phyloP scores from a whole-genome alignment of 92 coral and sea anemone genomes.

The Muricea muricata region DNA sequence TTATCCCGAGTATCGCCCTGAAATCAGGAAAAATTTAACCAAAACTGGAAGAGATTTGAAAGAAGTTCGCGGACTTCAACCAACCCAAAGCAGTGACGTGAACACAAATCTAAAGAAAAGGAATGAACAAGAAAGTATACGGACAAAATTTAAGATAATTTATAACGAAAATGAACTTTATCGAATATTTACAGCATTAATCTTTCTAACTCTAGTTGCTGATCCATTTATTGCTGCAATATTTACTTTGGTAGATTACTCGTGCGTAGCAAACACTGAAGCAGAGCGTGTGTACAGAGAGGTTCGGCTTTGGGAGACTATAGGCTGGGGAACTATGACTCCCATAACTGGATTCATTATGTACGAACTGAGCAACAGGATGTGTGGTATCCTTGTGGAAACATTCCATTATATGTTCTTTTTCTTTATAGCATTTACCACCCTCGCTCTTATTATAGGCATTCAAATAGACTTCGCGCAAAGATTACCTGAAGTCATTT shows the following conservation, averaged over 20 bases:
- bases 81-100: background rate
- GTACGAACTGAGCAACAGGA: background rate
- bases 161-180: background rate
- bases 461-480: slow-evolving; percentile 7
- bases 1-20: too few relatives aligned
- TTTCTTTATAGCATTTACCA: background rate
- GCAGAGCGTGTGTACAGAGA: background rate
- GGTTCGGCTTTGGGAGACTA: slow-evolving; percentile 4
- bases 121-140: background rate
- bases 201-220: background rate
- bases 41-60: background rate
- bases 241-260: slow-evolving; percentile 21
- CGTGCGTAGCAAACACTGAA: background rate
- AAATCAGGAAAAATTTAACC: background rate
- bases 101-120: background rate
- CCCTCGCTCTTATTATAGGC: background rate
- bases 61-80: background rate
- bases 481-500: background rate
- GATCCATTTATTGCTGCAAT: slow-evolving; percentile 4
- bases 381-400: slow-evolving; percentile 10
- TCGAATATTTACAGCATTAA: background rate
- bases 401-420: slow-evolving; percentile 22
- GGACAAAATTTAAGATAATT: background rate
- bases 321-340: slow-evolving; percentile 17
- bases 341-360: slow-evolving; percentile 2